Evolutionary conservation across 1,140 invertebrate species (phyloP), one percentile per base, ranked within the genome.

Genomic region (Hylaeus volcanicus): DNA sequence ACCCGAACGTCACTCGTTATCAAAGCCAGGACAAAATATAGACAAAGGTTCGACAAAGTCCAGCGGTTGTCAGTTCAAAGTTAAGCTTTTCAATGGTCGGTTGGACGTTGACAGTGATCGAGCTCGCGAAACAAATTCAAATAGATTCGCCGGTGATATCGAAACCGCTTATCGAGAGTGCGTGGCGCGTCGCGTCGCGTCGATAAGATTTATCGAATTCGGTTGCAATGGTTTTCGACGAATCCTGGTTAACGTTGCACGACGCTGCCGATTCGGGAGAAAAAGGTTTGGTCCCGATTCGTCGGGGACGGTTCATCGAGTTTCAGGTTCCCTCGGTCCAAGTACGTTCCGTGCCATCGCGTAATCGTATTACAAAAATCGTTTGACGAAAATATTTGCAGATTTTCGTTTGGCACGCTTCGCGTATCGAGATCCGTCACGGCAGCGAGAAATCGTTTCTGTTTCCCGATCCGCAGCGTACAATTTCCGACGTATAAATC

Each of bases 181-280:
- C 85, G 82, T 8, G 8, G 53, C 79, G 82, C 26, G 55, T 8
- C 15, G 69, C 48, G 12, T 26, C 1, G 58, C 58, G n/a, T 37
- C 58, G 58, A 53, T 72, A 72, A 83, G 84, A 89, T 88, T 89
- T 86, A 88, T 87, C 85, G 83, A 82, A 81, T 85, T 56, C 74
- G 65, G 64, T 77, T 64, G 60, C 79, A 76, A 45, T 41, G 78
- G 15, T 64, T 73, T 68, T 61, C 39, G n/a, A 60, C 58, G 55
- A 0, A n/a, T 37, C 5, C n/a, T 4, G 58, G 56, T 55, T 3
- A 55, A 11, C 53, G 45, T 45, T 1, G 12, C 53, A 2, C 14
- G 56, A 60, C 56, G 12, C 37, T 1, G 56, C 15, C 56, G 15
- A 60, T 26, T 8, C 15, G 14, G 4, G n/a, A n/a, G n/a, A 26